A percentile compares a stretch with the other conserved stretches of the same genome.
phyloP scores from a whole-genome alignment of 2,113 vertebrate species.

The Bubo scandiacus region DNA sequence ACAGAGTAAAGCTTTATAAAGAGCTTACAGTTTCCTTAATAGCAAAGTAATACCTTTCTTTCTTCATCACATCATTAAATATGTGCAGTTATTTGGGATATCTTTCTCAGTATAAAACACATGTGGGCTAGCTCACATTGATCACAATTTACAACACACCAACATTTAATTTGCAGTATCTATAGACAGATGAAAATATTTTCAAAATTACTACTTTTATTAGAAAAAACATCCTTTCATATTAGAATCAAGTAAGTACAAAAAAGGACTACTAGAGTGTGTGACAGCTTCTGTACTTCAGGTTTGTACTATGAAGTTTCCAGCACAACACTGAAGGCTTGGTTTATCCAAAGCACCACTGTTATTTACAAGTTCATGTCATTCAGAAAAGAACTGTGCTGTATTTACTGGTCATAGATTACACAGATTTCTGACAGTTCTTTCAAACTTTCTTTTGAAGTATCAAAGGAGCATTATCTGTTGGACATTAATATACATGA shows the following conservation, averaged over 20 bases:
- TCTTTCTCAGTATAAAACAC: background rate
- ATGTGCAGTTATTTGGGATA: background rate
- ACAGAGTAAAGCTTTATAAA: background rate
- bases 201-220: background rate
- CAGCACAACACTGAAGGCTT: background rate
- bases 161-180: background rate
- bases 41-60: background rate
- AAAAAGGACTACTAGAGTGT: background rate
- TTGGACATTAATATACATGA: background rate
- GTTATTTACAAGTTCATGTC: background rate
- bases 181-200: background rate
- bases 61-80: background rate
- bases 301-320: background rate
- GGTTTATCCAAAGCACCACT: background rate
- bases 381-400: background rate
- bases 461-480: background rate
- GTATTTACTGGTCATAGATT: background rate
- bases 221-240: background rate
- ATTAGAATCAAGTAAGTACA: background rate
- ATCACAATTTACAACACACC: background rate
- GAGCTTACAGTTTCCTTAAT: background rate
- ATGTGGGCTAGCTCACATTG: background rate
- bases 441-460: background rate
- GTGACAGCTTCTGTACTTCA: background rate
- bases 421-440: background rate